phyloP scores from a whole-genome alignment of 2,888 invertebrate genomes.

The Scaeva pyrastri region DNA sequence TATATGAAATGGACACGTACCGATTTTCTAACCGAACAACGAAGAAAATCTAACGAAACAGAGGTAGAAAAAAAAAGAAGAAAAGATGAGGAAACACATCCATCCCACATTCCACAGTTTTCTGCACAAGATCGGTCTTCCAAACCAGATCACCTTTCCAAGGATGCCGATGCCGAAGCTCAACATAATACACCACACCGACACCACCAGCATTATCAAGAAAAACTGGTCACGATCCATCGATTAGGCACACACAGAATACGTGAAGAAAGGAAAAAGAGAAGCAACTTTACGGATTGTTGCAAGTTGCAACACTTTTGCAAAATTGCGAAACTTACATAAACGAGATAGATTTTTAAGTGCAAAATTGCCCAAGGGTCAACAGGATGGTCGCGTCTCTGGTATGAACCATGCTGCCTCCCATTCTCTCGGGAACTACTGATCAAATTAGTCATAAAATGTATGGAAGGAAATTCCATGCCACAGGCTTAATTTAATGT shows the following conservation, averaged over 20 bases:
- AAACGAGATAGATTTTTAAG: conserved; percentile 33
- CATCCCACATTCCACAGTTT: conserved; percentile 52
- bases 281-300: conserved; percentile 12
- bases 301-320: conserved; percentile 2
- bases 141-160: conserved; percentile 76
- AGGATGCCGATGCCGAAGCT: conserved; percentile 61
- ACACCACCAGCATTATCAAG: conserved; percentile 26
- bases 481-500: conserved; percentile 32
- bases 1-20: conserved; percentile 17
- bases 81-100: conserved; percentile 37
- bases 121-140: conserved; percentile 47
- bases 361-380: conserved; percentile 40
- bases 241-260: conserved; percentile 35
- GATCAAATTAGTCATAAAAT: conserved; percentile 43
- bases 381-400: conserved; percentile 26
- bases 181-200: conserved; percentile 54
- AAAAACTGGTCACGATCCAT: conserved; percentile 71
- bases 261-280: background rate
- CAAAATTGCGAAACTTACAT: conserved; percentile 40
- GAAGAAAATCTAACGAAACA: conserved; percentile 37
- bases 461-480: conserved; percentile 31
- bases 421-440: conserved; percentile 19
- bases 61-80: conserved; percentile 4
- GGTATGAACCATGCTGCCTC: background rate
- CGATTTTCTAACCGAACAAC: conserved; percentile 36